These are phyloP conservation scores for Lucilia sericata DNA, from an alignment of 1,140 invertebrate species.

Conservation along the genomic window DNA sequence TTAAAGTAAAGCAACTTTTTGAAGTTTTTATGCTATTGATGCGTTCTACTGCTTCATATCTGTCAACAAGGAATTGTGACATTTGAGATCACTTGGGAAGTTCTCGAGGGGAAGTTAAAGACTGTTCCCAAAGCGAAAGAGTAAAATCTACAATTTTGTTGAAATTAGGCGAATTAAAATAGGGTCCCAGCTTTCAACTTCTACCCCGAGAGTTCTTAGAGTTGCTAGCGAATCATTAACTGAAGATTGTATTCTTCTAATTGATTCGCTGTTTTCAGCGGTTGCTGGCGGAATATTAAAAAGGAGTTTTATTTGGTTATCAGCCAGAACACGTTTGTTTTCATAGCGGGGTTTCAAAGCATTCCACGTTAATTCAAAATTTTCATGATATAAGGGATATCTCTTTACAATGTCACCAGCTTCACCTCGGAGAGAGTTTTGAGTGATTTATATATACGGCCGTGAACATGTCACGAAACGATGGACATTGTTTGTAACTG, in stretches of 20 bases:
- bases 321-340: conserved; percentile 2
- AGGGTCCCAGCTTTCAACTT: conserved; percentile 20
- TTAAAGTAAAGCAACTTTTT: not conserved
- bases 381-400: conserved; percentile 11
- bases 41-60: conserved; percentile 26
- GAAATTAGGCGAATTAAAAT: conserved; percentile 17
- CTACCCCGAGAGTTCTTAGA: not conserved
- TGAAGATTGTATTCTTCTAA: not conserved
- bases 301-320: not conserved
- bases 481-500: conserved; percentile 30
- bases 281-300: not conserved
- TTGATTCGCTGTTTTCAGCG: not conserved
- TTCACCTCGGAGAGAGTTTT: not conserved
- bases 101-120: too few species aligned
- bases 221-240: not conserved
- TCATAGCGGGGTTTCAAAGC: not conserved
- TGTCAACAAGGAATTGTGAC: too few species aligned
- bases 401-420: conserved; percentile 4
- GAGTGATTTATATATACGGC: conserved; percentile 34
- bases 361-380: not conserved
- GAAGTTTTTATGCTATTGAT: not conserved
- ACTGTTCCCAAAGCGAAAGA: not conserved
- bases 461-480: conserved; percentile 43
- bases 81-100: too few species aligned
- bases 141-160: not conserved